Evolutionary conservation across 2,113 vertebrate genomes (phyloP).

Genomic region (Rhynchomys soricoides): DNA sequence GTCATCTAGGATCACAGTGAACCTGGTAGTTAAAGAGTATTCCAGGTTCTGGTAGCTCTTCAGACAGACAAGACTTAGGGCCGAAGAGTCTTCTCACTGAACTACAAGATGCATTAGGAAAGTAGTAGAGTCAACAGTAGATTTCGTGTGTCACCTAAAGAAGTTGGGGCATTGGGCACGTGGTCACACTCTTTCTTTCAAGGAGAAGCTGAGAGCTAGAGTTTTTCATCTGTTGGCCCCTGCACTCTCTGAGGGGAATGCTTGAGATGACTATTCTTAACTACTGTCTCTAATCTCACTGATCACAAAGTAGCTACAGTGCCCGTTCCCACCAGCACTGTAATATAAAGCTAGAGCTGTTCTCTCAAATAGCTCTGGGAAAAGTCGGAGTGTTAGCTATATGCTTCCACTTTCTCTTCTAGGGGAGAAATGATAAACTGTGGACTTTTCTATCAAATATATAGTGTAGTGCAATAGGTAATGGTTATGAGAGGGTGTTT

Average conservation of each 20-base stretch:
- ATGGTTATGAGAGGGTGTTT: not conserved
- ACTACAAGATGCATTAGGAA: not conserved
- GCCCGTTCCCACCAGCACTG: not conserved
- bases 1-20: not conserved
- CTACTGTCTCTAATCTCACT: not conserved
- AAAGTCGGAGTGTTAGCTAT: not conserved
- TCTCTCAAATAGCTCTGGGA: not conserved
- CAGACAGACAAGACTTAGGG: not conserved
- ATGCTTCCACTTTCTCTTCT: not conserved
- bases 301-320: not conserved
- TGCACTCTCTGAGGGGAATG: not conserved
- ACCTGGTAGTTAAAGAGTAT: not conserved
- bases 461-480: not conserved
- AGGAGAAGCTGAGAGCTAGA: not conserved
- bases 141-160: not conserved
- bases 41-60: not conserved
- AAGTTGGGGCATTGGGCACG: not conserved
- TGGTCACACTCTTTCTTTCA: not conserved
- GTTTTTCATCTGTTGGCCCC: not conserved
- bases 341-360: not conserved
- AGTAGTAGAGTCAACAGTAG: not conserved
- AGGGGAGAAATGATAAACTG: not conserved
- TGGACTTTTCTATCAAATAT: not conserved
- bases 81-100: not conserved
- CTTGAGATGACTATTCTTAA: not conserved